These are phyloP conservation scores for Oxyura jamaicensis DNA, from an alignment of 2,113 vertebrate genomes.

Conservation along the genomic window DNA sequence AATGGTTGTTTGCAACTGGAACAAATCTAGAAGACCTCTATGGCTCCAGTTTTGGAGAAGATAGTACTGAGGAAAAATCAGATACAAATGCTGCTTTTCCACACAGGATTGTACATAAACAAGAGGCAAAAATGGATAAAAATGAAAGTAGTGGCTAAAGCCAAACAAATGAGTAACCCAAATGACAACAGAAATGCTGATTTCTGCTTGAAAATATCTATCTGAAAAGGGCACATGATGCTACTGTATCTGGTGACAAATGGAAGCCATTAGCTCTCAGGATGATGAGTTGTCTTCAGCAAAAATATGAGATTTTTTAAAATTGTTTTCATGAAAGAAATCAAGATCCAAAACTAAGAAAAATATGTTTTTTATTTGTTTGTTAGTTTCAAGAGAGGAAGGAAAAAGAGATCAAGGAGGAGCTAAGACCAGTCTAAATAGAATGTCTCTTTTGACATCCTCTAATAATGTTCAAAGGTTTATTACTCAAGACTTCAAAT, in stretches of 20 bases:
- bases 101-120: not conserved
- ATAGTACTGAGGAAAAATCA: not conserved
- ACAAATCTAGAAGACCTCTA: not conserved
- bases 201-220: not conserved
- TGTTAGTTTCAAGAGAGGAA: constrained; percentile 20
- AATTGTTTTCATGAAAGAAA: not conserved
- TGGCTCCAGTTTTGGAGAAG: not conserved
- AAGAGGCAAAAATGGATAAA: not conserved
- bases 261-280: not conserved
- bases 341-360: not conserved
- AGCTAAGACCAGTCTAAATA: constrained; percentile 16
- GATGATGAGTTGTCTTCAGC: not conserved
- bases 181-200: not conserved
- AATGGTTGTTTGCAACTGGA: not conserved
- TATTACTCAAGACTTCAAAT: not conserved
- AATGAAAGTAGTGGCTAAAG: not conserved
- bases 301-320: not conserved
- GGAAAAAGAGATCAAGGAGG: constrained; percentile 41
- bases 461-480: not conserved
- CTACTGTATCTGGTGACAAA: not conserved
- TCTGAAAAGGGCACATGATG: not conserved
- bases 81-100: not conserved
- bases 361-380: not conserved
- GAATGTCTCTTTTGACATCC: not conserved
- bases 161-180: not conserved